A percentile compares a stretch with the other conserved stretches of the same genome.
These are phyloP conservation scores for Bovichtus variegatus DNA, from an alignment of 2,797 vertebrate genomes.

Conservation along the genomic window DNA sequence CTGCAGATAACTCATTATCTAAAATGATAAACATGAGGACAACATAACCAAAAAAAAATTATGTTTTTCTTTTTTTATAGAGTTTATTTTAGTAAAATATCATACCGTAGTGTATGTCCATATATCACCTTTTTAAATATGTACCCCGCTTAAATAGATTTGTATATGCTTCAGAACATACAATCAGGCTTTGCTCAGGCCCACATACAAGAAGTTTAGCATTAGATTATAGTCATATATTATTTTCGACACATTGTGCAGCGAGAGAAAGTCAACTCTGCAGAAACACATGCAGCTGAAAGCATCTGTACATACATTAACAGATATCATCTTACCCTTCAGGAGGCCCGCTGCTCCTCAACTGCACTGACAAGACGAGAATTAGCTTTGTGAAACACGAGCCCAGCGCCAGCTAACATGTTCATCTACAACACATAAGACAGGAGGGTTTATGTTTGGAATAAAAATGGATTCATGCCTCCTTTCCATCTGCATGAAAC, in stretches of 20 bases:
- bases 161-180: background rate
- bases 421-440: constrained; percentile 20
- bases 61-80: background rate
- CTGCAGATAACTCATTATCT: constrained; percentile 14
- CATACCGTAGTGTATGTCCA: background rate
- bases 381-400: constrained; percentile 36
- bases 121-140: constrained; percentile 22
- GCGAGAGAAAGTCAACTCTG: background rate
- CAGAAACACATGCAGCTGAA: constrained; percentile 15
- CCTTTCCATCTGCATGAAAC: constrained; percentile 1
- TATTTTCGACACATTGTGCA: constrained; percentile 9
- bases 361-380: constrained; percentile 14
- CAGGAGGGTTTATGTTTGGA: background rate
- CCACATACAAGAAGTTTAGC: background rate
- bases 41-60: background rate
- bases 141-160: constrained; percentile 26
- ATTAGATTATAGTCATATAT: constrained; percentile 17
- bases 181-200: constrained; percentile 4
- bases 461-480: background rate
- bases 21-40: background rate
- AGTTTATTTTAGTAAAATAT: constrained; percentile 55
- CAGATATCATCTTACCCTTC: constrained; percentile 60
- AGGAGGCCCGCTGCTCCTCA: constrained; percentile 34
- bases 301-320: constrained; percentile 42
- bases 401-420: constrained; percentile 16